phyloP scores from a whole-genome alignment of 2,888 invertebrate genomes.

The Conops quadrifasciatus region DNA sequence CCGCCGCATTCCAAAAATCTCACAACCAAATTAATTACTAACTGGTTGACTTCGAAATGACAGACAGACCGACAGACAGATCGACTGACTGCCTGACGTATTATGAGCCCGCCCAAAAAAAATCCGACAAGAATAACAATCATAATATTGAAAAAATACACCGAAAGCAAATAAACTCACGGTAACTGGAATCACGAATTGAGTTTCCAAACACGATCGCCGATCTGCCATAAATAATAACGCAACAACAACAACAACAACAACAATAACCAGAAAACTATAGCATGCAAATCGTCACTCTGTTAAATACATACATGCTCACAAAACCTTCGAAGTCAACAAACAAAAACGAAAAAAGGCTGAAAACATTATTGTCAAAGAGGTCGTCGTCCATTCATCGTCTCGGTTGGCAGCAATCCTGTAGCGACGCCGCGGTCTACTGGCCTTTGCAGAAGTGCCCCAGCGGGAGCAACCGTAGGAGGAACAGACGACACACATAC shows the following conservation, averaged over 20 bases:
- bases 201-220: conserved; percentile 16
- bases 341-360: neutral
- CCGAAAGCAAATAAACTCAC: neutral
- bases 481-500: no score
- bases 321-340: no score
- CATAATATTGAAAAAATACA: neutral
- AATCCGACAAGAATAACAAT: neutral
- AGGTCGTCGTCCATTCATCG: neutral
- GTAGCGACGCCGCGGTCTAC: no score
- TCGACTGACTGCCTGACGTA: no score
- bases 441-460: no score
- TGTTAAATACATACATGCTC: no score
- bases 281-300: no score
- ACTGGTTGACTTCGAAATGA: no score
- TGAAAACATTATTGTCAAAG: neutral
- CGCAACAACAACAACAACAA: conserved; percentile 13
- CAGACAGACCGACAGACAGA: no score
- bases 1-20: conserved; percentile 23
- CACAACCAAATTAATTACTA: neutral
- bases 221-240: conserved; percentile 32
- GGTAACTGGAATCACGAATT: conserved; percentile 41
- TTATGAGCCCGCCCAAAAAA: neutral
- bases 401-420: no score
- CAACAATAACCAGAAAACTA: neutral
- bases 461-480: no score